Base-by-base conservation (phyloP, 2,888 invertebrate genomes). In the Agrotis exclamationis region DNA sequence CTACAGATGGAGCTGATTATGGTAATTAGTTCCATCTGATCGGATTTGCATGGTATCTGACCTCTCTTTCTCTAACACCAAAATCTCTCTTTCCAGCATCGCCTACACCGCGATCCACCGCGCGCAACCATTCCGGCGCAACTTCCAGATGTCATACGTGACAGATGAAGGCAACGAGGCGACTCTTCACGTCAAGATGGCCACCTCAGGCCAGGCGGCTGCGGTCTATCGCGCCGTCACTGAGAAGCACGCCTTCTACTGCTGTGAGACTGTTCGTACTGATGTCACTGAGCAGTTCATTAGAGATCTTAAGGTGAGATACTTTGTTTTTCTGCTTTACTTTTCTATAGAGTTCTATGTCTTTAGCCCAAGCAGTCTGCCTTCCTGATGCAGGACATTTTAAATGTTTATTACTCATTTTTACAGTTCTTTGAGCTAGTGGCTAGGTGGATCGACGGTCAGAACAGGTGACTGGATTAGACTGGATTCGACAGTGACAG, bases 241-340 rank as follows among this genome's bases (percentile, higher is more conserved):
- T 0, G 99, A 99, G 93, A 98, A 98, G 85, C 98, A 99, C 92
- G 98, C 98, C 57, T 99, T 99, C 96, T 99, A 98, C 94, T 98
- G 98, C 92, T 99, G 99, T 94, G 99, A 99, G 92, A 99, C 99
- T 0, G 99, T 99, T 18, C 97, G 98, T 57, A 98, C 97, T 78
- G 98, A 98, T 72, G 99, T 99, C 64, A 98, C 98, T 0, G 97
- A 98, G 63, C 99, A 99, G 94, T 99, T 98, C 91, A 98, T 98
- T 67, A 97, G 98, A 78, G 99, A 99, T 94, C 96, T 99, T 80
- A 99, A 98, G 97, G 97, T 97, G 88, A 82, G 85, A 65, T 51
- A n/a, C 16, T 22, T 14, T 33, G 14, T n/a, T n/a, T 28, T 53
- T 11, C 50, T n/a, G n/a, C n/a, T n/a, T n/a, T n/a, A n/a, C n/a